Percentiles rank a stretch among this genome's conserved stretches.
These are phyloP conservation scores for Zaprionus vittiger DNA, from an alignment of 1,140 invertebrate genomes.

Conservation along the genomic window DNA sequence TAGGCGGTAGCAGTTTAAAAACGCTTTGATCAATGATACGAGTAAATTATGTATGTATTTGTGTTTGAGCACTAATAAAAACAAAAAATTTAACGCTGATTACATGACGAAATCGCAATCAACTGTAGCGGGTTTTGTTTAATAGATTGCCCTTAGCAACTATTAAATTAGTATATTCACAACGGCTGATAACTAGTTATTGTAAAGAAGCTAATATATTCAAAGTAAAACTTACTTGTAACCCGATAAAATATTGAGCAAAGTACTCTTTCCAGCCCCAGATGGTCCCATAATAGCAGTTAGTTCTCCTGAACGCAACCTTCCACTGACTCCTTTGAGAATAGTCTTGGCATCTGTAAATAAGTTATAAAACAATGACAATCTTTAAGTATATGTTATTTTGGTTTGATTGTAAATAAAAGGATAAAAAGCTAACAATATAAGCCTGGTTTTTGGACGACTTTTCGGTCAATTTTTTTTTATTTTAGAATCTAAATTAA, in stretches of 20 bases:
- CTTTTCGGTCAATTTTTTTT: too few relatives aligned
- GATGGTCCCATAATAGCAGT: conserved; percentile 98
- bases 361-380: background rate
- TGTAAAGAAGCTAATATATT: background rate
- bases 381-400: background rate
- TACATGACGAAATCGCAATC: conserved; percentile 31
- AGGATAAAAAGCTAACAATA: background rate
- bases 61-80: conserved; percentile 50
- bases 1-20: conserved; percentile 18
- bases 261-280: conserved; percentile 95
- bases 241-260: conserved; percentile 94
- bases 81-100: conserved; percentile 31
- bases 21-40: conserved; percentile 27
- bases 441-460: background rate
- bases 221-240: conserved; percentile 89
- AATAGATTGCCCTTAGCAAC: conserved; percentile 6
- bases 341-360: conserved; percentile 91
- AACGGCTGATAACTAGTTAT: background rate
- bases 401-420: background rate
- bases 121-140: background rate
- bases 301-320: conserved; percentile 92
- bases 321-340: conserved; percentile 92
- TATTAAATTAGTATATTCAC: conserved; percentile 2
- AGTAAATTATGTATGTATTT: conserved; percentile 10
- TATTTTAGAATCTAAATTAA: too few relatives aligned